A percentile compares a stretch with the other conserved stretches of the same genome.
Conservation (phyloP, 2,113 vertebrate genomes). For the Hystrix cristata region DNA sequence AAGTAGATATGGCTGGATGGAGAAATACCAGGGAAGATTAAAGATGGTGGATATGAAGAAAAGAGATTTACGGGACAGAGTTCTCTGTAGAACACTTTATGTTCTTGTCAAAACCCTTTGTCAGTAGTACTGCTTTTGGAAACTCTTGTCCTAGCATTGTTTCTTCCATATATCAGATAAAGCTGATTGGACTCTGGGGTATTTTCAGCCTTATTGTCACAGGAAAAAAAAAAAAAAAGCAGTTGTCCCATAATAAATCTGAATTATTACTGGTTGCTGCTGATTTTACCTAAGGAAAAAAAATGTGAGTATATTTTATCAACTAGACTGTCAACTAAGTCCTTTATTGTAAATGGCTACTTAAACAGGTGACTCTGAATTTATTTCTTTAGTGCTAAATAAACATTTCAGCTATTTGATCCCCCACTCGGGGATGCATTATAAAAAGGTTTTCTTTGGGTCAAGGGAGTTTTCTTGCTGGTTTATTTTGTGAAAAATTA, state of each 20-base stretch:
- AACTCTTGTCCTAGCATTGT: conserved; percentile 42
- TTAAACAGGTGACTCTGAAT: conserved; percentile 60
- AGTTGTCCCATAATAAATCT: conserved; percentile 56
- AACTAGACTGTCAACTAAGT: conserved; percentile 49
- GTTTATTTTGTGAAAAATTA: conserved; percentile 41
- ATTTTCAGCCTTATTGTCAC: conserved; percentile 56
- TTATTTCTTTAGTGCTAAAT: conserved; percentile 71
- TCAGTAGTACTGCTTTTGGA: conserved; percentile 35
- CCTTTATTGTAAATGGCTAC: conserved; percentile 55
- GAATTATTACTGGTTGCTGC: conserved; percentile 68
- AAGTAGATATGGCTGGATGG: neutral
- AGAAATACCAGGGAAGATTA: neutral
- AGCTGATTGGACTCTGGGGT: conserved; percentile 47
- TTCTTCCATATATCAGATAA: conserved; percentile 52
- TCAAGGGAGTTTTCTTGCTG: conserved; percentile 48
- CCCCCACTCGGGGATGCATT: conserved; percentile 18
- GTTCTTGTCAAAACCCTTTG: conserved; percentile 23
- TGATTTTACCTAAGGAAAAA: conserved; percentile 69
- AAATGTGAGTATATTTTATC: conserved; percentile 67
- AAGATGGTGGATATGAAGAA: neutral
- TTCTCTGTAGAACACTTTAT: conserved; percentile 44
- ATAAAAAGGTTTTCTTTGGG: conserved; percentile 61
- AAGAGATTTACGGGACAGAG: neutral
- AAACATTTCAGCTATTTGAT: conserved; percentile 73
- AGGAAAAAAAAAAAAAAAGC: neutral